Conservation (phyloP, 2,797 vertebrate species). For the Periparus ater region DNA sequence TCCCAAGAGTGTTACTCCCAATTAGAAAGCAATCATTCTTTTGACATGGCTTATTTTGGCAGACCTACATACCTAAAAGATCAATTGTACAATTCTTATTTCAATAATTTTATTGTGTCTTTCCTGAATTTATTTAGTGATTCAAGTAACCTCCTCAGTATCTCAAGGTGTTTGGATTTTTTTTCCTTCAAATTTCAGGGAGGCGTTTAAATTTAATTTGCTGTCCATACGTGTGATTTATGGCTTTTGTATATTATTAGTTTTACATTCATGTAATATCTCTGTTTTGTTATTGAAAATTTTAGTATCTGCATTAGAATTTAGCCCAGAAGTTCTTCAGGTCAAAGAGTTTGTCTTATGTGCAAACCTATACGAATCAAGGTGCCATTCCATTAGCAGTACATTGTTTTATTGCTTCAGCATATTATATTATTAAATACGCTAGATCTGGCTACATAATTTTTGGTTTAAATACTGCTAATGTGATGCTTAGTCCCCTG, state of each 20-base stretch:
- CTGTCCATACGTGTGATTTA: neutral
- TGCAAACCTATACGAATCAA: neutral
- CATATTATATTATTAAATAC: neutral
- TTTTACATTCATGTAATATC: neutral
- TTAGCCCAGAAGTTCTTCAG: neutral
- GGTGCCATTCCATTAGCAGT: neutral
- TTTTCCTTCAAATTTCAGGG: neutral
- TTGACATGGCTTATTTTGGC: neutral
- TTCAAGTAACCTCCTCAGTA: neutral
- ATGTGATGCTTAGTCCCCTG: neutral
- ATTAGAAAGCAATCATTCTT: neutral
- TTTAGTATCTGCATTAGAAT: neutral
- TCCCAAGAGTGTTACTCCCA: neutral
- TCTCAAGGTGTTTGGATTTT: neutral
- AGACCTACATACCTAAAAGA: neutral
- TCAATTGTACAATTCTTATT: neutral
- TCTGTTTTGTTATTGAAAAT: neutral
- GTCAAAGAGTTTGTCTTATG: neutral
- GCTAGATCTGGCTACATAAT: neutral
- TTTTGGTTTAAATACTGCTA: neutral
- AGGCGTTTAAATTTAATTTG: neutral
- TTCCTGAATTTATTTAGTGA: neutral
- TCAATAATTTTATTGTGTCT: neutral
- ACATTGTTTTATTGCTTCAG: neutral
- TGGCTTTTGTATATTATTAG: neutral